Evolutionary conservation across 2,113 vertebrate species (phyloP), one percentile per base, ranked within the genome.

Genomic region (Collichthys lucidus): DNA sequence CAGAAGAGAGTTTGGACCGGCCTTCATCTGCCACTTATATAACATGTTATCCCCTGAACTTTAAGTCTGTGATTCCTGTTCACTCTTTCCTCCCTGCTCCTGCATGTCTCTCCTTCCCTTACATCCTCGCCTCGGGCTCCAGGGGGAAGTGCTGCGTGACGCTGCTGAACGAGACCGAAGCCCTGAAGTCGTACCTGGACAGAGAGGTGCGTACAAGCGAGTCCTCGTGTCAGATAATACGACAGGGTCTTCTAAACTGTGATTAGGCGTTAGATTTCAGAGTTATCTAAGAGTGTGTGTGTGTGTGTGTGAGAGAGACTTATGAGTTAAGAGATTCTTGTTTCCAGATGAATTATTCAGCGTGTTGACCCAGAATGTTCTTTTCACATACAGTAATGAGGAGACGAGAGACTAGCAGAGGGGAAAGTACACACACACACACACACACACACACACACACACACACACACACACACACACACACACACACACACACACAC

Each of bases 121-220:
- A 11, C 52, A 22, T 53, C 53, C 47, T 62, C 8, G 6, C 17
- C n/a, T 65, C 35, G 77, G 10, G 67, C 80, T 87, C 73, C 89
- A 99, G 98, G 93, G 98, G 98, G 75, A 99, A 99, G 91, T 99
- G 98, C 95, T 98, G 98, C 0, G 98, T 99, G 89, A 99, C 98
- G 2, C 92, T 99, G 91, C 96, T 99, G 89, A 99, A 99, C 31
- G 98, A 99, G 93, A 99, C 98, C 0, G 98, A 99, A 94, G 97
- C 98, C 0, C 96, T 99, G 79, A 97, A 96, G 92, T 99, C 98
- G 0, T 99, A 99, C 92, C 93, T 99, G 93, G 98, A 99, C 80
- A 95, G 97, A 83, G 98, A 99, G 97, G 98, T 99, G 93, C 77
- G 96, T 83, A 8, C 40, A 3, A 35, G 26, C 24, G 16, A 46